Evolutionary conservation across 2,888 invertebrate species (phyloP), one percentile per base, ranked within the genome.

Genomic region (Rhingia rostrata): DNA sequence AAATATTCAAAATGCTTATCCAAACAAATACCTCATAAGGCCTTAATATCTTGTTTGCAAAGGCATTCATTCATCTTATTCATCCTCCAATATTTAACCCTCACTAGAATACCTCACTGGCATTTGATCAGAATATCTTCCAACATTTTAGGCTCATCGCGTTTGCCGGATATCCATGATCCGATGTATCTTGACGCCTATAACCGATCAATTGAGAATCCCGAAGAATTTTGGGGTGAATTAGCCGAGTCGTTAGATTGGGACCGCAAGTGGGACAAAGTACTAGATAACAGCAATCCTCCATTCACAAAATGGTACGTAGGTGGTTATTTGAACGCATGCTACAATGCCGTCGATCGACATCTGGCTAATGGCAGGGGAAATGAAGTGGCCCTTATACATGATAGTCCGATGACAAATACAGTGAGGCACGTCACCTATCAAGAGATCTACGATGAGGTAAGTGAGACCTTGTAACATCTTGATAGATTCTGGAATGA

Each of bases 281-380:
- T 98, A 0, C 89, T 98, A 86, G 98, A 98, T 89, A 94, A 97
- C 89, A 94, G 94, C 22, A 94, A 95, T 87, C 94, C 95, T 60
- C 98, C 98, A 0, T 97, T 97, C 88, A 96, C 97, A 0, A 96
- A 96, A 93, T 98, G 98, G 98, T 97, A 92, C 91, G 88, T 89
- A 35, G 98, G 97, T 0, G 98, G 98, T 0, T 95, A 97, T 91
- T 90, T 98, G 90, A 98, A 98, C 88, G 97, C 97, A 0, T 97
- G 98, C 89, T 95, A 97, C 93, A 98, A 98, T 91, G 96, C 97
- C 0, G 93, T 98, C 7, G 98, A 98, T 91, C 94, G 98, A 0
- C 98, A 98, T 92, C 95, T 98, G 4, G 93, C 93, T 6, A 94
- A 93, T 0, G 98, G 98, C 0, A 93, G 93, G 10, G 98, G 97